Conservation (phyloP, 1,140 invertebrate genomes). For the Dendroctonus valens region DNA sequence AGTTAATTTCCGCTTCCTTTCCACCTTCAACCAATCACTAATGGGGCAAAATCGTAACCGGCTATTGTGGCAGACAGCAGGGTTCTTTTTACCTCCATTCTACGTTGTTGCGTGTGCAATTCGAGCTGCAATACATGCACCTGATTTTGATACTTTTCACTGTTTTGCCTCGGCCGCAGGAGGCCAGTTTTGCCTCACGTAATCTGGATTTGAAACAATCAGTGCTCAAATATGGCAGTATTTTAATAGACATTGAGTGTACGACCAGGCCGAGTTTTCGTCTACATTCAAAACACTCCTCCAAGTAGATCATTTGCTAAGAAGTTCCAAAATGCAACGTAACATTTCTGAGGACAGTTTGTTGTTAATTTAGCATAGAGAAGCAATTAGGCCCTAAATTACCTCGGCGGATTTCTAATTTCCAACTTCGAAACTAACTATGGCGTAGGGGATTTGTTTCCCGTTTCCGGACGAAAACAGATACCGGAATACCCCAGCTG, state of each 20-base stretch:
- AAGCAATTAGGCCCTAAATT: constrained; percentile 22
- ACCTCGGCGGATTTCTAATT: constrained; percentile 25
- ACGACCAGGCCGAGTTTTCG: too few relatives aligned
- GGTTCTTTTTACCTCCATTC: background rate
- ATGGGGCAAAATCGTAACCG: constrained; percentile 14
- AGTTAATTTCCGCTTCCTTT: constrained; percentile 28
- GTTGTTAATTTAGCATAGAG: constrained; percentile 16
- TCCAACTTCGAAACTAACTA: constrained; percentile 24
- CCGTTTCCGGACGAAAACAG: constrained; percentile 15
- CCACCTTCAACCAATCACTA: constrained; percentile 1
- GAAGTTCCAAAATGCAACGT: too few relatives aligned
- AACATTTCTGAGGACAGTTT: background rate
- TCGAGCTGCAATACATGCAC: constrained; percentile 5
- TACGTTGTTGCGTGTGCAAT: constrained; percentile 18
- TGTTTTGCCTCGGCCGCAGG: constrained; percentile 6
- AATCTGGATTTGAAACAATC: background rate
- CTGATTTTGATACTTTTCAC: constrained; percentile 9
- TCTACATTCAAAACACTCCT: too few relatives aligned
- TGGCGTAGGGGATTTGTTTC: constrained; percentile 15
- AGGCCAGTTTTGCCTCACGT: background rate
- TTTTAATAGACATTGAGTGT: too few relatives aligned
- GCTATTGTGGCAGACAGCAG: background rate
- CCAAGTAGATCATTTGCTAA: too few relatives aligned
- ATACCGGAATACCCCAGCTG: background rate
- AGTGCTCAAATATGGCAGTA: too few relatives aligned